Base-by-base conservation (phyloP, 2,888 invertebrate species). In the Shargacucullia verbasci region DNA sequence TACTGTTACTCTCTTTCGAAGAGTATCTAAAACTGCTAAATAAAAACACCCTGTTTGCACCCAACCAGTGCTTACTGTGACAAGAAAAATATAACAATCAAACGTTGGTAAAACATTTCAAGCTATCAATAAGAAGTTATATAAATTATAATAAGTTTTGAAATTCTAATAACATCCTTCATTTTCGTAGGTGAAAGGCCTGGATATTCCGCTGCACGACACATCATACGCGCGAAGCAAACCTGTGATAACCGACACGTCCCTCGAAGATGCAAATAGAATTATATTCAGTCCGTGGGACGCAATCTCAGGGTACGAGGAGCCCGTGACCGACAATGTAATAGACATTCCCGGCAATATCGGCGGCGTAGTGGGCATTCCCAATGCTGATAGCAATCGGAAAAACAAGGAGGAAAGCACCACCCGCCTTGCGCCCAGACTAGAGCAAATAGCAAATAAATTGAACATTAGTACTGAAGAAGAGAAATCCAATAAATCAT, bases 201-300 rank as follows among this genome's bases (percentile, higher is more conserved):
- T 93, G 65, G 89, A 92, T 76, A 93, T 94, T 58, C 92, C 92
- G 14, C 79, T 86, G 55, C 87, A 81, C 61, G 91, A 92, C 65
- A 77, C 80, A 49, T 74, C 85, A 57, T 85, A 86, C 79, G 76
- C 79, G 64, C 83, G 82, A 72, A 85, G 84, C 76, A 89, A 89
- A 80, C 87, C 90, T 81, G 85, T 86, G 82, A 88, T 89, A 85
- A 86, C 86, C 65, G 92, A 93, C 81, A 82, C 91, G 63, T 93
- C 92, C 54, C 87, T 94, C 59, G 94, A 94, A 84, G 92, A 94
- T 83, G 94, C 92, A 81, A 94, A 94, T 86, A 91, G 92, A 88
- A 94, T 94, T 84, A 94, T 94, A 89, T 94, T 94, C 85, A 94
- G 93, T 84, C 94, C 94, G 48, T 94, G 94, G 94, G 93, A 94